These are phyloP conservation scores for Prionchulus punctatus DNA, from an alignment of 2,888 invertebrate species.

Conservation along the genomic window DNA sequence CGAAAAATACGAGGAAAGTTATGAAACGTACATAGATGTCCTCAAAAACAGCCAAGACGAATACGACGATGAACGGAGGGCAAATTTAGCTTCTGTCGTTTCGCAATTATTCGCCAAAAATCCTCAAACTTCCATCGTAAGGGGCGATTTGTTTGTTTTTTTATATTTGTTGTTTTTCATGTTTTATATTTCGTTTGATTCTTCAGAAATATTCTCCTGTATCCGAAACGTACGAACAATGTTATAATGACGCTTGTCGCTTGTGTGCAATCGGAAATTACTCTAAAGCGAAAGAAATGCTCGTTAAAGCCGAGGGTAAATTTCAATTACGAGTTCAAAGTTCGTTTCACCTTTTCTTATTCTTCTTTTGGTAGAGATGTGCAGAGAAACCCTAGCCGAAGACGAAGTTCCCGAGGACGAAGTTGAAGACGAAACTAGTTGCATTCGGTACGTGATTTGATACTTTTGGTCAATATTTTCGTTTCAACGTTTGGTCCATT, in stretches of 20 bases:
- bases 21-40: slow-evolving; percentile 64
- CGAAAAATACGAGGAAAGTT: slow-evolving; percentile 60
- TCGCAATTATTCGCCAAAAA: not conserved
- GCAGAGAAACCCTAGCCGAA: slow-evolving; percentile 65
- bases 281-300: slow-evolving; percentile 58
- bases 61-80: slow-evolving; percentile 81
- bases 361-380: slow-evolving; percentile 43
- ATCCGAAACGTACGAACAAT: slow-evolving; percentile 64
- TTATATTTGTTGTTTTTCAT: not conserved
- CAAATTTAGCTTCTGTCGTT: slow-evolving; percentile 48
- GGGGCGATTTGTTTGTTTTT: not conserved
- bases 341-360: not conserved
- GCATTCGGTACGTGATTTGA: slow-evolving; percentile 51
- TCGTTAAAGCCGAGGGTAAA: slow-evolving; percentile 56
- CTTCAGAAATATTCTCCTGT: not conserved
- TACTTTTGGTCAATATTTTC: not conserved
- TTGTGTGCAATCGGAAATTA: slow-evolving; percentile 52
- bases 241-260: slow-evolving; percentile 74
- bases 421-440: slow-evolving; percentile 74
- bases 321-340: not conserved
- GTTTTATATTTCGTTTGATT: not conserved
- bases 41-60: slow-evolving; percentile 71
- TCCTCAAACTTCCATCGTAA: not conserved
- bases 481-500: not conserved
- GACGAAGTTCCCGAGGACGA: slow-evolving; percentile 82